Conservation (phyloP, 2,113 vertebrate genomes). For the Callocephalon fimbriatum region DNA sequence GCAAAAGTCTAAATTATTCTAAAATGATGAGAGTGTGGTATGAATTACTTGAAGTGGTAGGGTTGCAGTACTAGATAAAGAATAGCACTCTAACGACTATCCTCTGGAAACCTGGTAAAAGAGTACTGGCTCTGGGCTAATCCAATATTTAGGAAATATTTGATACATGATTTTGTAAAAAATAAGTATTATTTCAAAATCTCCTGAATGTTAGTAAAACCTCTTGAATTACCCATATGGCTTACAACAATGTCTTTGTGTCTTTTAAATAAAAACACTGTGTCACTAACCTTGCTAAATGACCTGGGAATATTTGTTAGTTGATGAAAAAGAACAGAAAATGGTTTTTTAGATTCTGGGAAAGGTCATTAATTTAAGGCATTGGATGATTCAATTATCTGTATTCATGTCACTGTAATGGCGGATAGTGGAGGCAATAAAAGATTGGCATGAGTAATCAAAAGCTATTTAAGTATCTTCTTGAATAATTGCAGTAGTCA, state of each 20-base stretch:
- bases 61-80: neutral
- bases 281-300: neutral
- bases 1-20: neutral
- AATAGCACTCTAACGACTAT: neutral
- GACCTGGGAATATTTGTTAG: neutral
- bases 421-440: neutral
- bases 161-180: neutral
- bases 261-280: neutral
- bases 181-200: neutral
- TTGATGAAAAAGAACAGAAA: neutral
- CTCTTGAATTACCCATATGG: neutral
- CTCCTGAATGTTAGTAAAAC: neutral
- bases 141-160: neutral
- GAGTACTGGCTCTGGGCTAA: neutral
- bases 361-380: neutral
- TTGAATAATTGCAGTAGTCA: neutral
- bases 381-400: neutral
- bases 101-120: neutral
- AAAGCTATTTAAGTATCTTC: neutral
- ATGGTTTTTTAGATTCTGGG: neutral
- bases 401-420: neutral
- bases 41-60: neutral
- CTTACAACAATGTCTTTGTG: neutral
- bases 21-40: neutral
- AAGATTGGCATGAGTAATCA: neutral